These are phyloP conservation scores for Megaceryle alcyon DNA, from an alignment of 2,797 vertebrate species.

Conservation along the genomic window DNA sequence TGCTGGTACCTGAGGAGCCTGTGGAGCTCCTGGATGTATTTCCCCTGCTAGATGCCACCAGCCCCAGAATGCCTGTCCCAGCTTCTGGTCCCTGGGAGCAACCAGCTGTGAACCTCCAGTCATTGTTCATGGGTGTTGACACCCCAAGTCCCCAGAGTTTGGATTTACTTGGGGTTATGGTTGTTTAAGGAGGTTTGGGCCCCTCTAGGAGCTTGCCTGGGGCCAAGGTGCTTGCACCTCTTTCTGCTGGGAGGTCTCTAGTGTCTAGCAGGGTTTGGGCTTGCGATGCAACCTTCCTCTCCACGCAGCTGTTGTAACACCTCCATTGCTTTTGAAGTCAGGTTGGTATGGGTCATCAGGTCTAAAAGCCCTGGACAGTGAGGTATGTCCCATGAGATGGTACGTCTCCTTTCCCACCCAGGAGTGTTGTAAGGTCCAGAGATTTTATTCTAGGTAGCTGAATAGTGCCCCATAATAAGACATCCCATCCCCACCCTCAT, in stretches of 20 bases:
- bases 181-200: not conserved
- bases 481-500: not conserved
- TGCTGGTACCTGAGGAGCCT: not conserved
- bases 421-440: not conserved
- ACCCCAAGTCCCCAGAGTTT: not conserved
- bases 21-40: not conserved
- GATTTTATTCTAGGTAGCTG: not conserved
- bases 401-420: not conserved
- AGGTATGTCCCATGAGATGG: not conserved
- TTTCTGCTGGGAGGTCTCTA: not conserved
- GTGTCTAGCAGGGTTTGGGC: not conserved
- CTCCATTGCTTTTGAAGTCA: not conserved
- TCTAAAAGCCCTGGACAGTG: not conserved
- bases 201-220: no score
- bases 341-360: not conserved
- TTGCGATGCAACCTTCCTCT: not conserved
- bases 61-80: not conserved
- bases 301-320: accelerated
- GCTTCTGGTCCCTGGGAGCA: not conserved
- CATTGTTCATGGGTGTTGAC: accelerated
- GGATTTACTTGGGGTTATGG: not conserved
- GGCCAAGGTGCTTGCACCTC: not conserved
- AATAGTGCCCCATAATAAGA: not conserved
- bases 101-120: accelerated
- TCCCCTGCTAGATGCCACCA: not conserved